Percentiles rank a stretch among this genome's conserved stretches.
Evolutionary conservation across 2,888 invertebrate species (phyloP).

Genomic region (Crocallis elinguaria): DNA sequence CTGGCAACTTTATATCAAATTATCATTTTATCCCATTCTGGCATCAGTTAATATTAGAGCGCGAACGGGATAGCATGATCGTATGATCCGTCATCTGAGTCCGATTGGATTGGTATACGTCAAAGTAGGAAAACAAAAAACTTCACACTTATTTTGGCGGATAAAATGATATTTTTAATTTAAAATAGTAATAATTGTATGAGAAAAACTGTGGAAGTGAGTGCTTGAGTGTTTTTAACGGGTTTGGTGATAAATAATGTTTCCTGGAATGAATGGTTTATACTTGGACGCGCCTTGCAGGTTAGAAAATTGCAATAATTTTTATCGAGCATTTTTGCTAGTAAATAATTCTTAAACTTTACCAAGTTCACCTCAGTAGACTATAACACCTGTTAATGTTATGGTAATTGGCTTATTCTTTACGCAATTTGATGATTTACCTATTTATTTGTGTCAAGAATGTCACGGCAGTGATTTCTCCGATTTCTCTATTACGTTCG

Average conservation of each 20-base stretch:
- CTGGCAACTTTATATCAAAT: constrained; percentile 51
- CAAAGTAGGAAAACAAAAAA: constrained; percentile 68
- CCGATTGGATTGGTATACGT: constrained; percentile 58
- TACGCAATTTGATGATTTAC: constrained; percentile 7
- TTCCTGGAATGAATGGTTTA: constrained; percentile 73
- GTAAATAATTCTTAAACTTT: constrained; percentile 3
- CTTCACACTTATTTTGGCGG: constrained; percentile 42
- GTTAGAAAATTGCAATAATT: constrained; percentile 58
- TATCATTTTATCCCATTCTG: constrained; percentile 47
- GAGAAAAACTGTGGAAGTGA: constrained; percentile 39
- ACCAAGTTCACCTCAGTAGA: neutral
- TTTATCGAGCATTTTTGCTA: constrained; percentile 1
- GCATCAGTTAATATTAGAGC: constrained; percentile 35
- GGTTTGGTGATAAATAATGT: constrained; percentile 60
- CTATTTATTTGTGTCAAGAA: constrained; percentile 29
- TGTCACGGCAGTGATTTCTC: constrained; percentile 31
- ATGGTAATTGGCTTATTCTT: neutral
- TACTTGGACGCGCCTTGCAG: constrained; percentile 75
- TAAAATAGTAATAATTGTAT: constrained; percentile 41
- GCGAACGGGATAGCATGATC: constrained; percentile 61
- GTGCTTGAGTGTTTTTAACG: constrained; percentile 47
- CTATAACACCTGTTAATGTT: neutral
- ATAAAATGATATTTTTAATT: constrained; percentile 54
- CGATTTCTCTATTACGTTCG: constrained; percentile 30
- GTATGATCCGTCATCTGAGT: constrained; percentile 73